These are phyloP conservation scores for Nerophis lumbriciformis DNA, from an alignment of 2,113 vertebrate species.

Conservation along the genomic window DNA sequence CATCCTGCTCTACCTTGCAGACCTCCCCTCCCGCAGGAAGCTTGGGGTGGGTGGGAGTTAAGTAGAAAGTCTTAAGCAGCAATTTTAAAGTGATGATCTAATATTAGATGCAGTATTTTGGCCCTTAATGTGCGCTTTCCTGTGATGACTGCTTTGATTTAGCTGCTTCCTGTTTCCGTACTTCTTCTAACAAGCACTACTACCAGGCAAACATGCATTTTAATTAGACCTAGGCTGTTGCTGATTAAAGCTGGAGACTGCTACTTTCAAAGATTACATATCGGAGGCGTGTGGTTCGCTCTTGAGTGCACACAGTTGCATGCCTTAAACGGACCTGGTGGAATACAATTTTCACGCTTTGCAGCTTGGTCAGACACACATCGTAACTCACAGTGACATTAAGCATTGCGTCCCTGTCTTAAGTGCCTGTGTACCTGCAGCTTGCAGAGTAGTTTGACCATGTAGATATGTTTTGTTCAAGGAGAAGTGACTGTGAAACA, in stretches of 20 bases:
- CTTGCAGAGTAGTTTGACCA: conserved; percentile 10
- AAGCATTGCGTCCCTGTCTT: conserved; percentile 3
- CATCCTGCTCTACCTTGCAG: conserved; percentile 16
- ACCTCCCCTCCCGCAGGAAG: conserved; percentile 25
- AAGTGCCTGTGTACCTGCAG: conserved; percentile 11
- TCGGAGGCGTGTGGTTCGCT: background rate
- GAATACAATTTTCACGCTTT: conserved; percentile 20
- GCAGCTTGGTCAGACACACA: conserved; percentile 8
- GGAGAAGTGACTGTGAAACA: background rate
- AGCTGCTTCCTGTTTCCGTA: background rate
- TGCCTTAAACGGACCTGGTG: conserved; percentile 1
- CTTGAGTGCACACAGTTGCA: too few relatives aligned
- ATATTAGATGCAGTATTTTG: conserved; percentile 40
- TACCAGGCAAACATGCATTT: conserved; percentile 7
- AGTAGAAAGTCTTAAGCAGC: conserved; percentile 35
- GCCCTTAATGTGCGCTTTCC: conserved; percentile 21
- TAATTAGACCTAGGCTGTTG: conserved; percentile 33
- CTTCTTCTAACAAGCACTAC: background rate
- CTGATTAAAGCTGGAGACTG: conserved; percentile 22
- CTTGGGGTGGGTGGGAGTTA: conserved; percentile 20
- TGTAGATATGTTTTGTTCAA: conserved; percentile 12
- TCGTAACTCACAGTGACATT: conserved; percentile 17
- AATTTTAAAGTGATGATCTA: conserved; percentile 37
- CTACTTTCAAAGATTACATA: background rate
- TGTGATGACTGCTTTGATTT: conserved; percentile 24